Evolutionary conservation across 2,888 invertebrate genomes (phyloP).

Genomic region (Ferdinandea cuprea): DNA sequence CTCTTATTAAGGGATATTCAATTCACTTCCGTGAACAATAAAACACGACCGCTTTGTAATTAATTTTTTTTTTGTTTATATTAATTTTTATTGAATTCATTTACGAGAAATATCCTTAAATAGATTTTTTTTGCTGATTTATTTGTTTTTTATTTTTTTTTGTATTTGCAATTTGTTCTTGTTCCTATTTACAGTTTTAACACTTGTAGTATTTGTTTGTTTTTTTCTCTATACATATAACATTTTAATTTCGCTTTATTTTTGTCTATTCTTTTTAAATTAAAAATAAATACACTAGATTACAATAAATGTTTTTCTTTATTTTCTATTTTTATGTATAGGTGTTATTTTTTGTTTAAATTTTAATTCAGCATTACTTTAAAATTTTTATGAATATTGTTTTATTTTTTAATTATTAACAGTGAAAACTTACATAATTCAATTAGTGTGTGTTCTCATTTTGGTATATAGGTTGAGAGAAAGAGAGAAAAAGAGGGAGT

Average conservation of each 20-base stretch:
- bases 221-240: constrained; percentile 56
- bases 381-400: constrained; percentile 56
- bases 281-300: constrained; percentile 69
- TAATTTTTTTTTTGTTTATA: constrained; percentile 23
- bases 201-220: constrained; percentile 41
- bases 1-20: too few relatives aligned
- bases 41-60: too few relatives aligned
- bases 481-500: not conserved
- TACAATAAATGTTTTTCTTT: constrained; percentile 62
- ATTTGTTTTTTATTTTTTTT: constrained; percentile 10
- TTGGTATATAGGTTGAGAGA: constrained; percentile 63
- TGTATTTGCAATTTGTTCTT: not conserved
- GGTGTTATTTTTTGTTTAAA: constrained; percentile 47
- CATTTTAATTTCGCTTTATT: constrained; percentile 44
- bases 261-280: constrained; percentile 46
- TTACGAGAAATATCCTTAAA: constrained; percentile 71
- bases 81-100: constrained; percentile 71
- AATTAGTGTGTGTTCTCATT: constrained; percentile 76
- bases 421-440: constrained; percentile 61
- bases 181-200: constrained; percentile 55
- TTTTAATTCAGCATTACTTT: constrained; percentile 72
- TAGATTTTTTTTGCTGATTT: constrained; percentile 53
- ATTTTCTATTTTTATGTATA: constrained; percentile 54
- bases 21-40: too few relatives aligned
- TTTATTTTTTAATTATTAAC: constrained; percentile 63